These are phyloP conservation scores for Branchinecta sandiegonensis DNA, from an alignment of 2,888 invertebrate species.

Conservation along the genomic window DNA sequence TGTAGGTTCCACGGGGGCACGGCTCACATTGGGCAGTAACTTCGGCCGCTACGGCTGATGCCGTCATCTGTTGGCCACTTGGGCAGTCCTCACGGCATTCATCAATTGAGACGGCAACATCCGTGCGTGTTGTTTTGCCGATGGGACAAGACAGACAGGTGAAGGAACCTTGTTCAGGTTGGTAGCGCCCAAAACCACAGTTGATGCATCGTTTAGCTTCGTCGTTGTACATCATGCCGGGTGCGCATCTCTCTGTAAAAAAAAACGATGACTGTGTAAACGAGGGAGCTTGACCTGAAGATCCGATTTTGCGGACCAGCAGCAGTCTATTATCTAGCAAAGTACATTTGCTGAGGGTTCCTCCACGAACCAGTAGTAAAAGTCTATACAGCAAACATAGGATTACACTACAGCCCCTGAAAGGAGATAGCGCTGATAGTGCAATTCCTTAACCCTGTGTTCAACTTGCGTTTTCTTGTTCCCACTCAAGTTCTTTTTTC, in stretches of 20 bases:
- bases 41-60: slow-evolving; percentile 42
- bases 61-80: slow-evolving; percentile 57
- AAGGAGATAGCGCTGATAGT: no score
- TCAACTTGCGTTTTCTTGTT: no score
- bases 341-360: no score
- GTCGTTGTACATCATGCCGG: slow-evolving; percentile 85
- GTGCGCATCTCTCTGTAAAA: slow-evolving; percentile 64
- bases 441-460: no score
- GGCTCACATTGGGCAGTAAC: slow-evolving; percentile 65
- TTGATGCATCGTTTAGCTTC: slow-evolving; percentile 72
- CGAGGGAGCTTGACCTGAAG: no score
- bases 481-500: no score
- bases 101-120: slow-evolving; percentile 62
- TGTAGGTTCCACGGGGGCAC: slow-evolving; percentile 74
- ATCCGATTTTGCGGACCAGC: no score
- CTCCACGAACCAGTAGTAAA: no score
- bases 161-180: slow-evolving; percentile 78
- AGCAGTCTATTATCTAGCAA: no score
- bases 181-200: slow-evolving; percentile 88
- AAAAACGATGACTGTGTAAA: slow-evolving; percentile 6
- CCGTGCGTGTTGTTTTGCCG: slow-evolving; percentile 78
- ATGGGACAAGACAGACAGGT: slow-evolving; percentile 72
- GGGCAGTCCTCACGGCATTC: slow-evolving; percentile 84
- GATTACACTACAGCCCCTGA: no score
- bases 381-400: no score